Base-by-base conservation (phyloP, 2,797 vertebrate genomes). In the Acipenser ruthenus region DNA sequence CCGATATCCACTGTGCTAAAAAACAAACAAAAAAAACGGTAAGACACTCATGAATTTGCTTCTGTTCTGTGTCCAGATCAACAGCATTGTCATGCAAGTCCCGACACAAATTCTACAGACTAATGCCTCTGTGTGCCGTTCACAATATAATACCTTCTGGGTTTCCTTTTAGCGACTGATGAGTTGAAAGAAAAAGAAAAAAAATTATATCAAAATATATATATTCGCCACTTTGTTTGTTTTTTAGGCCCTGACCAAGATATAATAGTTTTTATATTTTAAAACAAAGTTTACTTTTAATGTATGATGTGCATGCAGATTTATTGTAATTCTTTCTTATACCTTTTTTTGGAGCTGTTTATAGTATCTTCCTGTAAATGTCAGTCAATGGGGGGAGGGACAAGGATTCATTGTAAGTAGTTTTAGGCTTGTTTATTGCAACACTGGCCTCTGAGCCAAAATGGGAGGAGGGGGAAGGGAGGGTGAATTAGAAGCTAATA, bases 251-350 rank as follows among this genome's bases (percentile, higher is more conserved):
- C 82, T 80, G 83, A 81, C 86, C 77, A 72, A 85, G 75, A 69
- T 73, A 76, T 79, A 77, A 78, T 87, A 86, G 85, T 86, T 88
- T 88, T 90, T 91, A 90, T 93, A 91, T 93, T 93, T 86, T 93
- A 91, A 93, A 84, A 79, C 51, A 74, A 79, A 65, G 69, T 81
- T 83, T 85, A 90, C 83, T 84, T 90, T 94, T 93, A 91, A 89
- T 95, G 92, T 95, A 92, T 92, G 86, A 85, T 78, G 85, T 95
- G 94, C 94, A 95, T 95, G 94, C 93, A 88, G 88, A 90, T 88
- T 92, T 90, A 88, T 90, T 83, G 89, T 94, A 88, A 87, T 37
- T 78, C 84, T 91, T 89, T 91, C 90, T 90, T 92, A 89, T 90
- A 83, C 84, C 85, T 85, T 80, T 88, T 85, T 90, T 89, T 91